Percentiles rank a stretch among this genome's conserved stretches.
These are phyloP conservation scores for Melanogrammus aeglefinus DNA, from an alignment of 2,797 vertebrate species.

Conservation along the genomic window DNA sequence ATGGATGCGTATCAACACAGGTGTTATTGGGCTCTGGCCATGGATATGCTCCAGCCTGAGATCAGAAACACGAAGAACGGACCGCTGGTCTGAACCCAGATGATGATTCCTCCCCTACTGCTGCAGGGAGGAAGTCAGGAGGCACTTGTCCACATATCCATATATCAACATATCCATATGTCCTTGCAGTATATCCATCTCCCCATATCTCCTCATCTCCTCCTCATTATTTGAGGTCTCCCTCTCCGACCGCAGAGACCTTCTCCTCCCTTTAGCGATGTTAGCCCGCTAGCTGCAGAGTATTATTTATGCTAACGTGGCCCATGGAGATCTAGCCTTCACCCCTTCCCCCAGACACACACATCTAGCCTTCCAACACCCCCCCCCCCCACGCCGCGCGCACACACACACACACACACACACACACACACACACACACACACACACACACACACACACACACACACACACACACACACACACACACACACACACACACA, in stretches of 20 bases:
- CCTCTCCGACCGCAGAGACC: constrained; percentile 40
- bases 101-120: no score
- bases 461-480: no score
- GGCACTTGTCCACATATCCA: background rate
- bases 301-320: constrained; percentile 60
- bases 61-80: no score
- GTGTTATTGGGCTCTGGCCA: no score
- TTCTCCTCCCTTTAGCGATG: constrained; percentile 48
- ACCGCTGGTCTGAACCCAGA: no score
- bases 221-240: constrained; percentile 43
- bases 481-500: no score
- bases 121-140: no score
- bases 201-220: constrained; percentile 55
- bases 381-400: constrained; percentile 6
- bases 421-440: constrained; percentile 21
- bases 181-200: constrained; percentile 4
- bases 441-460: constrained; percentile 39
- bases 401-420: constrained; percentile 43
- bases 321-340: constrained; percentile 44
- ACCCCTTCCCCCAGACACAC: no score
- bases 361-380: constrained; percentile 17
- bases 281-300: constrained; percentile 29
- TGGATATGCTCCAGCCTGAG: no score
- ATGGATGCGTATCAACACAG: no score
- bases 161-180: constrained; percentile 5